Evolutionary conservation across 2,797 vertebrate genomes (phyloP), one percentile per base, ranked within the genome.

Genomic region (Acomys russatus): DNA sequence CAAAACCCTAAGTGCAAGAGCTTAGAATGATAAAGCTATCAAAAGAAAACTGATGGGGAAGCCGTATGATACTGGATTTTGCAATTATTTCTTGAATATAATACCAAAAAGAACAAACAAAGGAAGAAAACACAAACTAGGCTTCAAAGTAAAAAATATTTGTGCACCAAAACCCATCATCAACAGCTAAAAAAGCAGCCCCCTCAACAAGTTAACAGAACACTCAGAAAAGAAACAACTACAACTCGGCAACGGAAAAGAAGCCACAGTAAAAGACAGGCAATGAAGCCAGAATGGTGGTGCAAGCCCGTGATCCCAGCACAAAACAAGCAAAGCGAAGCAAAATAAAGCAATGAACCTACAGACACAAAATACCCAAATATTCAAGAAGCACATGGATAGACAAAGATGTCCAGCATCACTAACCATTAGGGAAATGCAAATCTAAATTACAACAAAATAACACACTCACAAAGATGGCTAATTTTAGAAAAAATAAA

Each of bases 21-120:
- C 17, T 89, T 8, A 78, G 94, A 89, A 71, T 77, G 28, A 93
- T 78, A 87, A 82, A 79, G 38, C 14, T 94, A 38, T 82, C 18
- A 91, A 33, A n/a, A 35, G 11, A 18, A 28, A 77, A 76, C 87
- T 30, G 54, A 93, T 3, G 49, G 30, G 64, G 80, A 51, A 64
- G 28, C 56, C 76, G 7, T 63, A 63, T 63, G 30, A 77, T 15
- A 64, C 20, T 64, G 4, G 87, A 63, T 76, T 63, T 18, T 49
- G 38, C 18, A 76, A 51, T 61, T 61, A 76, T 64, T 76, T 89
- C 59, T 51, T 51, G 30, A 6, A 23, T 64, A 64, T 25, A 63
- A 89, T 51, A 51, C 3, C 59, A 89, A 51, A 89, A 63, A 51
- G 28, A 61, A 33, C 25, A 77, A 77, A 63, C 11, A 86, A 86